Evolutionary conservation across 2,888 invertebrate genomes (phyloP).

Genomic region (Drosophila affinis): DNA sequence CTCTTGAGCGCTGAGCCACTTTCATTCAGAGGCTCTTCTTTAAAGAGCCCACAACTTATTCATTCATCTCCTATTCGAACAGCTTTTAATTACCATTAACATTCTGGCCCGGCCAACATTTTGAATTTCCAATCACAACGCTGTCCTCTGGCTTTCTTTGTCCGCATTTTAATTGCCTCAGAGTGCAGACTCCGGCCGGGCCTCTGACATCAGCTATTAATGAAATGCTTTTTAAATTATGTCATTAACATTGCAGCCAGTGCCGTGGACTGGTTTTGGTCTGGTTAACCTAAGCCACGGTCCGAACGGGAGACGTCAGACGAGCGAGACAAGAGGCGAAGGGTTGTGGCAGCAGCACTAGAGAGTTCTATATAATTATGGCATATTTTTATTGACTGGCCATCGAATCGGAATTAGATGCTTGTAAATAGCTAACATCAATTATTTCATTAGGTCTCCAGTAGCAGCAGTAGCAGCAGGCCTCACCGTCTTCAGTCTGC

Average conservation of each 20-base stretch:
- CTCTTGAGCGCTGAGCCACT: not conserved
- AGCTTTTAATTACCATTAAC: conserved; percentile 39
- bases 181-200: conserved; percentile 14
- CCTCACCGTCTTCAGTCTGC: not conserved
- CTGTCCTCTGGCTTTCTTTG: conserved; percentile 31
- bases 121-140: conserved; percentile 33
- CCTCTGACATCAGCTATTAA: conserved; percentile 60
- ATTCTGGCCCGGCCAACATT: conserved; percentile 23
- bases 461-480: not conserved
- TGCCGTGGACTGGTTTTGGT: conserved; percentile 55
- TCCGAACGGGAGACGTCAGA: not conserved
- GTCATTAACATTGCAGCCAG: conserved; percentile 76
- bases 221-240: conserved; percentile 71
- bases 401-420: conserved; percentile 69
- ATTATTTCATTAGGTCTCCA: conserved; percentile 68
- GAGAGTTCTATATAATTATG: conserved; percentile 58
- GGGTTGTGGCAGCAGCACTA: not conserved
- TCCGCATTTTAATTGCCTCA: conserved; percentile 34
- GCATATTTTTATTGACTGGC: conserved; percentile 71
- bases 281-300: conserved; percentile 42
- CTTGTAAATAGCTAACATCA: conserved; percentile 70
- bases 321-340: not conserved
- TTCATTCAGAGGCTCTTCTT: conserved; percentile 1
- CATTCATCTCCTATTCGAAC: conserved; percentile 29
- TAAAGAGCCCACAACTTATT: conserved; percentile 16